These are phyloP conservation scores for Antheraea yamamai DNA, from an alignment of 2,888 invertebrate genomes.

Conservation along the genomic window DNA sequence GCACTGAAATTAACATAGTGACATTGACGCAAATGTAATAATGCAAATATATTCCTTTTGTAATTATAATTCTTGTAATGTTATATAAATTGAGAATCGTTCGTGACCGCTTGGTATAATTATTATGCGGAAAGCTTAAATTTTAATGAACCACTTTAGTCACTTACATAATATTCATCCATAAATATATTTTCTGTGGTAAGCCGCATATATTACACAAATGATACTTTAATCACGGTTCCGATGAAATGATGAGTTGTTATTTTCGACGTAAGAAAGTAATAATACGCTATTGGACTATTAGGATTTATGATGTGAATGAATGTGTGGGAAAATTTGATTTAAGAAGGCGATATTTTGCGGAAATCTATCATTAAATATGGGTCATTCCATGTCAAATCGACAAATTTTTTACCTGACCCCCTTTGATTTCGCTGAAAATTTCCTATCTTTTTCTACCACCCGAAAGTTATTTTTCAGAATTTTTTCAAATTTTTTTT, in stretches of 20 bases:
- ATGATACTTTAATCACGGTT: background rate
- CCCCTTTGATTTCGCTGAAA: too few species aligned
- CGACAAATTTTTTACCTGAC: too few species aligned
- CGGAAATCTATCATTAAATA: too few species aligned
- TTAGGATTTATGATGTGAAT: too few species aligned
- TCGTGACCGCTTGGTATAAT: background rate
- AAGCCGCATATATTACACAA: background rate
- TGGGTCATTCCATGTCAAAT: too few species aligned
- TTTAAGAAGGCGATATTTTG: too few species aligned
- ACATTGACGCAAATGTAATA: background rate
- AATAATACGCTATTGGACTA: background rate
- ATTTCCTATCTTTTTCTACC: too few species aligned
- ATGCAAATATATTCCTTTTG: background rate
- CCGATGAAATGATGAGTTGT: background rate
- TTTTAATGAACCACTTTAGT: background rate
- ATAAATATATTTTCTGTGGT: background rate
- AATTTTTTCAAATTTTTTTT: too few species aligned
- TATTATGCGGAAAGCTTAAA: background rate
- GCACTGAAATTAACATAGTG: background rate
- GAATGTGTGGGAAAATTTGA: too few species aligned
- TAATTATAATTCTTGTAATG: background rate
- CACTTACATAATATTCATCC: background rate
- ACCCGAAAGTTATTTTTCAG: too few species aligned
- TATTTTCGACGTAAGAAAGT: background rate
- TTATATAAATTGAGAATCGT: background rate